Evolutionary conservation across 2,888 invertebrate genomes (phyloP), one percentile per base, ranked within the genome.

Genomic region (Calameuta idolon): DNA sequence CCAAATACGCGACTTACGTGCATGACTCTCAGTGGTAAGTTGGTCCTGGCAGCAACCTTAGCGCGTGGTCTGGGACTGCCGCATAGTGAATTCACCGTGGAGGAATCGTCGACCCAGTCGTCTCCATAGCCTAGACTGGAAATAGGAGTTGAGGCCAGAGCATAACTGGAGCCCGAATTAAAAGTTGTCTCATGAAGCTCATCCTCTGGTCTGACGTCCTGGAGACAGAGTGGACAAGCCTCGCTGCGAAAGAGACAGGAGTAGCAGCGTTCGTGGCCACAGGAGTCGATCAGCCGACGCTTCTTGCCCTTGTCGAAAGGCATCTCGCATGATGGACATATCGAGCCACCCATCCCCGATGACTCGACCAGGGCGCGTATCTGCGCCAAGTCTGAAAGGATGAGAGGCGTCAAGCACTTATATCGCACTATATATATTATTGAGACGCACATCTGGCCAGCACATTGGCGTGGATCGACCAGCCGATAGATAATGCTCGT

Each of bases 261-360:
- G 94, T 98, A 98, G 92, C 98, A 98, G 82, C 98, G 94, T 92
- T 98, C 98, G 94, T 98, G 98, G 85, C 98, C 98, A 92, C 98
- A 98, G 81, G 97, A 96, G 93, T 98, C 98, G 91, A 98, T 98
- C 89, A 98, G 94, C 92, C 97, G 96, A 92, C 98, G 95, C 93
- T 98, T 98, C 93, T 98, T 98, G 92, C 98, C 98, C 93, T 98
- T 97, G 93, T 98, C 98, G 93, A 98, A 98, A 87, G 98, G 97
- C 95, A 97, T 97, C 92, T 95, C 96, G 93, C 97, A 97, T 92
- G 96, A 96, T 83, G 97, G 97, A 92, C 97, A 97, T 82, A 93
- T 94, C 76, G 94, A 93, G 82, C 94, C 94, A 79, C 94, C 94
- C 79, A 91, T 92, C 79, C 92, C 92, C 91, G 96, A 96, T 88